Conservation (phyloP, 2,113 vertebrate genomes). For the Oostethus manadensis region DNA sequence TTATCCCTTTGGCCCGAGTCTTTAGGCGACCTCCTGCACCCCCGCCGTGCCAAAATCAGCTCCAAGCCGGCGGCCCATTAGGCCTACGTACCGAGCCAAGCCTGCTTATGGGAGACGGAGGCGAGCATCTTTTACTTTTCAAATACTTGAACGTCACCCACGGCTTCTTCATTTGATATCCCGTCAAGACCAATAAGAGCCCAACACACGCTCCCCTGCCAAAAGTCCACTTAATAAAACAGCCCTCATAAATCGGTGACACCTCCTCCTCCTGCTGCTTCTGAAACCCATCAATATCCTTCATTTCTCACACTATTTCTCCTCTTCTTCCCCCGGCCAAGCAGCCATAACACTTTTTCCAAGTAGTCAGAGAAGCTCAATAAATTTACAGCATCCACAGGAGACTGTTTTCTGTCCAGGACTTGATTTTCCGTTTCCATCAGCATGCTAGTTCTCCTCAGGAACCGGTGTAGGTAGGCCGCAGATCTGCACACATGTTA, state of each 20-base stretch:
- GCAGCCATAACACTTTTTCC: slow-evolving; percentile 11
- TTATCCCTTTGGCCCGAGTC: slow-evolving; percentile 26
- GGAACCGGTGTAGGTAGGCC: not conserved
- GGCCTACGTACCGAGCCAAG: slow-evolving; percentile 32
- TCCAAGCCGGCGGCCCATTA: slow-evolving; percentile 19
- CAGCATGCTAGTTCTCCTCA: slow-evolving; percentile 4
- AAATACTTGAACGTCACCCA: slow-evolving; percentile 33
- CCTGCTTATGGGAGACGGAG: slow-evolving; percentile 27
- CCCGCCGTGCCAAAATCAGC: slow-evolving; percentile 22
- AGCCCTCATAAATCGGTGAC: slow-evolving; percentile 47
- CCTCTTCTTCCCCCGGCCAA: slow-evolving; percentile 16
- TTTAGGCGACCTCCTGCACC: slow-evolving; percentile 35
- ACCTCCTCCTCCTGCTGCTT: slow-evolving; percentile 22
- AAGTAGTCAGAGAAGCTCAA: slow-evolving; percentile 10
- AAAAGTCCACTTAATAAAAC: slow-evolving; percentile 51
- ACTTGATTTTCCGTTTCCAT: not conserved
- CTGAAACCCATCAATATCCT: slow-evolving; percentile 14
- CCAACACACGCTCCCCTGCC: slow-evolving; percentile 34
- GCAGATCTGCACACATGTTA: slow-evolving; percentile 27
- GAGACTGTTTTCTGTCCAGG: not conserved
- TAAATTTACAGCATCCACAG: slow-evolving; percentile 2
- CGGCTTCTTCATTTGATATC: slow-evolving; percentile 28
- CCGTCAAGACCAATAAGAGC: slow-evolving; percentile 51
- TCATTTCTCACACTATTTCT: slow-evolving; percentile 13
- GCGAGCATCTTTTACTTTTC: slow-evolving; percentile 32